These are phyloP conservation scores for Hirtodrosophila histrioides DNA, from an alignment of 2,888 invertebrate species.

Conservation along the genomic window DNA sequence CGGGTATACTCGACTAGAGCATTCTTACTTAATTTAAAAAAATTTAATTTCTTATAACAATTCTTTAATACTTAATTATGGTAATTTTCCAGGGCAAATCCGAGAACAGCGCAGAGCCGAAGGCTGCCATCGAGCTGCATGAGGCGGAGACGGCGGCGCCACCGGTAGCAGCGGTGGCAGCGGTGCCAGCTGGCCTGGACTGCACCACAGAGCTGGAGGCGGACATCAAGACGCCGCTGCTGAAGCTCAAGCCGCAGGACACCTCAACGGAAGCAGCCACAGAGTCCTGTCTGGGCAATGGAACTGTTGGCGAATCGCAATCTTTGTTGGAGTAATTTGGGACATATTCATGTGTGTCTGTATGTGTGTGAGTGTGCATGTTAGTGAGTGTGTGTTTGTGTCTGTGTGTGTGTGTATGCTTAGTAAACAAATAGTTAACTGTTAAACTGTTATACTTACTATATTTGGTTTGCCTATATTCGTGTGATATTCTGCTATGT, in stretches of 20 bases:
- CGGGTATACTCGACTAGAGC: too few species aligned
- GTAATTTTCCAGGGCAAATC: conserved; percentile 63
- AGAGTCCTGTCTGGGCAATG: conserved; percentile 53
- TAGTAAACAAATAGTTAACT: conserved; percentile 42
- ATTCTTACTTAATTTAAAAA: too few species aligned
- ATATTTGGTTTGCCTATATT: conserved; percentile 60
- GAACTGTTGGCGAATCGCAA: conserved; percentile 65
- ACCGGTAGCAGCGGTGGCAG: conserved; percentile 10
- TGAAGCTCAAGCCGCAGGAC: conserved; percentile 72
- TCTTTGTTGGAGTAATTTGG: conserved; percentile 60
- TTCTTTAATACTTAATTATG: too few species aligned
- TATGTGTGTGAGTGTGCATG: conserved; percentile 9
- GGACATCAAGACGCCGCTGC: conserved; percentile 81
- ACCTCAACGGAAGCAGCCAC: conserved; percentile 26
- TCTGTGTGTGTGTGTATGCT: conserved; percentile 4
- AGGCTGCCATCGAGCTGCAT: conserved; percentile 58
- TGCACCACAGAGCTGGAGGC: conserved; percentile 65
- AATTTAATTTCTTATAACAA: too few species aligned
- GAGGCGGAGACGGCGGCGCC: conserved; percentile 27
- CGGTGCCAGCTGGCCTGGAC: conserved; percentile 42
- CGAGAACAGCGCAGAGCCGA: conserved; percentile 51
- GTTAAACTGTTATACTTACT: conserved; percentile 68
- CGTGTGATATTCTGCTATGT: conserved; percentile 72
- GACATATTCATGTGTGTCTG: conserved; percentile 4
- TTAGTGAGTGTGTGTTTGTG: conserved; percentile 9